Evolutionary conservation across 2,888 invertebrate genomes (phyloP).

Genomic region (Meiosimyza platycephala): DNA sequence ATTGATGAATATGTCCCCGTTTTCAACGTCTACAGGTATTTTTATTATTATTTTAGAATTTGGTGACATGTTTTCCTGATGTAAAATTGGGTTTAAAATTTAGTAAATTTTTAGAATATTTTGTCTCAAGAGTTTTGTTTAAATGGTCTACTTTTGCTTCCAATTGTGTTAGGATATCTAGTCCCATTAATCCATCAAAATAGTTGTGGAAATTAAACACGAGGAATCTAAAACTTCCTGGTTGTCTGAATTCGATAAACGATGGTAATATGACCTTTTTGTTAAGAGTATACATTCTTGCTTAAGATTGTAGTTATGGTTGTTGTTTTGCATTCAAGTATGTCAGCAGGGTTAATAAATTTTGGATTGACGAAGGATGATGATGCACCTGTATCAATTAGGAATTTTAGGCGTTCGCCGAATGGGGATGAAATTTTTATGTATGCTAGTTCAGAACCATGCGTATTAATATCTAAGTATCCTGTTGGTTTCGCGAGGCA

Average conservation of each 20-base stretch:
- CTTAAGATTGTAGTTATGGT: constrained; percentile 26
- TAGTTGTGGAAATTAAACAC: constrained; percentile 41
- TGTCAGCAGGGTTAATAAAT: constrained; percentile 18
- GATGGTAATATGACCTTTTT: constrained; percentile 27
- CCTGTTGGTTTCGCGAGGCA: constrained; percentile 36
- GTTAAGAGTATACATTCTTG: constrained; percentile 29
- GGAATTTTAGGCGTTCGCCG: constrained; percentile 36
- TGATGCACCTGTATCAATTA: constrained; percentile 39
- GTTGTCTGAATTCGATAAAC: constrained; percentile 35
- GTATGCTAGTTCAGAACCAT: constrained; percentile 34
- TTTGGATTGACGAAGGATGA: constrained; percentile 40
- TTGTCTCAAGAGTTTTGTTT: constrained; percentile 21
- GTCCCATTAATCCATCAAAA: constrained; percentile 27
- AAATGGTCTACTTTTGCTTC: constrained; percentile 29
- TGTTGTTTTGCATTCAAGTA: constrained; percentile 13
- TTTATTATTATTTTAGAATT: constrained; percentile 30
- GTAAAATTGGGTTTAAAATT: constrained; percentile 25
- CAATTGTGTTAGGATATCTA: constrained; percentile 13
- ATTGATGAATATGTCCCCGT: constrained; percentile 25
- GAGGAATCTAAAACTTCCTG: constrained; percentile 33
- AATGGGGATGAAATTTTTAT: constrained; percentile 38
- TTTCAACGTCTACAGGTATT: constrained; percentile 22
- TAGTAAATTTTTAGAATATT: constrained; percentile 4
- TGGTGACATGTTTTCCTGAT: constrained; percentile 10
- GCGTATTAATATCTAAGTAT: constrained; percentile 39